Evolutionary conservation across 2,113 vertebrate genomes (phyloP).

Genomic region (Tachycineta bicolor): DNA sequence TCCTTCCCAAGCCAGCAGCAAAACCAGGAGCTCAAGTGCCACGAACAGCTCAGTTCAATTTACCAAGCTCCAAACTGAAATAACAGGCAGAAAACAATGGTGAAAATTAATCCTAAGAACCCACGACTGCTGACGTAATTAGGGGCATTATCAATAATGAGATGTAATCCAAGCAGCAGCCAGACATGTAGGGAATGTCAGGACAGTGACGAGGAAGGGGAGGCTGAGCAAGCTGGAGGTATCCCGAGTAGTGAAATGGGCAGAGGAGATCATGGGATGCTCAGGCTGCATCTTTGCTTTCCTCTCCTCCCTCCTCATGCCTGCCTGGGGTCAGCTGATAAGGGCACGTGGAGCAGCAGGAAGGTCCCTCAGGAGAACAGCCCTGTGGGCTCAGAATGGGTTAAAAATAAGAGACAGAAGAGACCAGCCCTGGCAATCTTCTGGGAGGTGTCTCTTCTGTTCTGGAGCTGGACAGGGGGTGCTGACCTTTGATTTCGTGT

Average conservation of each 20-base stretch:
- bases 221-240: background rate
- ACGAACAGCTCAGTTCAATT: background rate
- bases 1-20: background rate
- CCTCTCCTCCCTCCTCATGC: background rate
- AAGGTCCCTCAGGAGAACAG: background rate
- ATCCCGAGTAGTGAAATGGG: background rate
- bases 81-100: background rate
- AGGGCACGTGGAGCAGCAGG: background rate
- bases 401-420: background rate
- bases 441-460: background rate
- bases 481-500: constrained; percentile 89
- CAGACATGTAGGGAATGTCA: background rate
- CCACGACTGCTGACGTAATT: background rate
- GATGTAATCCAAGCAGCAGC: constrained; percentile 26
- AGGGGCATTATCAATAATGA: constrained; percentile 30
- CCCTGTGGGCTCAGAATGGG: background rate
- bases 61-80: background rate
- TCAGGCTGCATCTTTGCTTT: background rate
- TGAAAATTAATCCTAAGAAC: constrained; percentile 8
- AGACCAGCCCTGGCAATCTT: background rate
- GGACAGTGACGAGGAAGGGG: background rate
- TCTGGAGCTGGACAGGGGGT: background rate
- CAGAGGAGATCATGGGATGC: background rate
- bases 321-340: background rate
- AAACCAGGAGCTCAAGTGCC: background rate